Conservation (phyloP, 2,113 vertebrate genomes). For the Emydura subglobosa region DNA sequence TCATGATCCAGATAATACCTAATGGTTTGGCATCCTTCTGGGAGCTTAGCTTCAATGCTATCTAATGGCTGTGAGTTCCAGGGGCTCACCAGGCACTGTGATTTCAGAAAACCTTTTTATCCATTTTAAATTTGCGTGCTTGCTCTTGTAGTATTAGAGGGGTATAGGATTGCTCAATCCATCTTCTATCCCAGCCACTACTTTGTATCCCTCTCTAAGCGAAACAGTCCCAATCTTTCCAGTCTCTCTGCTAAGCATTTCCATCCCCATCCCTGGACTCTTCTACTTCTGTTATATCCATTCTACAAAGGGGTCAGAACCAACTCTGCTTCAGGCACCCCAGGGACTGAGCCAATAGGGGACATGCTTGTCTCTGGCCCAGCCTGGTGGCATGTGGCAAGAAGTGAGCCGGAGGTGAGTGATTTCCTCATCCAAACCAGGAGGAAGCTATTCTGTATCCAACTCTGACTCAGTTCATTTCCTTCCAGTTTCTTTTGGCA, state of each 20-base stretch:
- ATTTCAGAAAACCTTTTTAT: not conserved
- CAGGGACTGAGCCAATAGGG: not conserved
- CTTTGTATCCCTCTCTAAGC: not conserved
- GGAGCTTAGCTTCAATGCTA: not conserved
- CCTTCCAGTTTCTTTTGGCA: not conserved
- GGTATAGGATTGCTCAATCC: not conserved
- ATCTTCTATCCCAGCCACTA: not conserved
- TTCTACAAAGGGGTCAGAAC: not conserved
- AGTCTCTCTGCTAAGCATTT: not conserved
- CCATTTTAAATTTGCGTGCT: constrained; percentile 22
- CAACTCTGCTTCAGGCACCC: fast-evolving
- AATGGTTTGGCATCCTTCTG: not conserved
- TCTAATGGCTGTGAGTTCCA: not conserved
- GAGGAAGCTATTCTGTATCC: not conserved
- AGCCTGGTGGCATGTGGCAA: not conserved
- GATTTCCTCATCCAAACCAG: not conserved
- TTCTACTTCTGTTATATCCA: not conserved
- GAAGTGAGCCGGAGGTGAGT: not conserved
- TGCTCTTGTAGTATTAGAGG: not conserved
- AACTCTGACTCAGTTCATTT: not conserved
- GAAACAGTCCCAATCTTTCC: not conserved
- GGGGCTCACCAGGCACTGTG: not conserved
- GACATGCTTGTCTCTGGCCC: not conserved
- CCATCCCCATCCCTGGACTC: fast-evolving
- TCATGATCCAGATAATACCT: not conserved